These are phyloP conservation scores for Ciona savignyi DNA, from an alignment of 23 tunicate genomes.

Conservation along the genomic window DNA sequence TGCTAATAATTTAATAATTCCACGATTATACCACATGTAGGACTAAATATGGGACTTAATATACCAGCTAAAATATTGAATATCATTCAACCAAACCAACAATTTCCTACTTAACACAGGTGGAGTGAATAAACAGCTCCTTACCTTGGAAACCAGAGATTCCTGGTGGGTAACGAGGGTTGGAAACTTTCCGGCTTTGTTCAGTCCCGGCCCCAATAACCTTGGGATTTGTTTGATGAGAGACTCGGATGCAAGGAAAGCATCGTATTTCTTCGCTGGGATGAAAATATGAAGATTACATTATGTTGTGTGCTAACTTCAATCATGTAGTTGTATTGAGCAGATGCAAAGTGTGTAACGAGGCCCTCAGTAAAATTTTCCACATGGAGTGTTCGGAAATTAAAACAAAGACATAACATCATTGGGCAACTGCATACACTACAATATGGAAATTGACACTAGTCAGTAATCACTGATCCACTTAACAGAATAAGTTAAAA, in stretches of 20 bases:
- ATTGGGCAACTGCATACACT: neutral
- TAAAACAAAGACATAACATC: conserved; percentile 16
- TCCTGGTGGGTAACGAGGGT: conserved; percentile 84
- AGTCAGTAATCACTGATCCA: too few species aligned
- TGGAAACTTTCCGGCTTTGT: conserved; percentile 99
- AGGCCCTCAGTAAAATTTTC: conserved; percentile 7
- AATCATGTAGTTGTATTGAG: too few species aligned
- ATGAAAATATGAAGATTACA: neutral
- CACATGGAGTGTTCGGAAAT: conserved; percentile 1
- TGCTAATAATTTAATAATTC: too few species aligned
- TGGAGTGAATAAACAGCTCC: neutral
- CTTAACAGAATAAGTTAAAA: too few species aligned
- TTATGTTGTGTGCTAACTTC: neutral
- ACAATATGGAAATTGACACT: neutral
- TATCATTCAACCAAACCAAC: too few species aligned
- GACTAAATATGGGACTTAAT: too few species aligned
- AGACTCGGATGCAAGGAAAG: conserved; percentile 94
- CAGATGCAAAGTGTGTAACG: too few species aligned
- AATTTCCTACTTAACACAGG: too few species aligned
- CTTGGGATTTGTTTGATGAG: conserved; percentile 97
- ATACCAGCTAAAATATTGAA: too few species aligned
- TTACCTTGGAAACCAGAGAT: conserved; percentile 64
- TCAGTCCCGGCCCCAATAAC: conserved; percentile 91
- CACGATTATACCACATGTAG: too few species aligned
- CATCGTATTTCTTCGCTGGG: conserved; percentile 92